These are phyloP conservation scores for Harpegnathos saltator DNA, from an alignment of 1,140 invertebrate genomes.

Conservation along the genomic window DNA sequence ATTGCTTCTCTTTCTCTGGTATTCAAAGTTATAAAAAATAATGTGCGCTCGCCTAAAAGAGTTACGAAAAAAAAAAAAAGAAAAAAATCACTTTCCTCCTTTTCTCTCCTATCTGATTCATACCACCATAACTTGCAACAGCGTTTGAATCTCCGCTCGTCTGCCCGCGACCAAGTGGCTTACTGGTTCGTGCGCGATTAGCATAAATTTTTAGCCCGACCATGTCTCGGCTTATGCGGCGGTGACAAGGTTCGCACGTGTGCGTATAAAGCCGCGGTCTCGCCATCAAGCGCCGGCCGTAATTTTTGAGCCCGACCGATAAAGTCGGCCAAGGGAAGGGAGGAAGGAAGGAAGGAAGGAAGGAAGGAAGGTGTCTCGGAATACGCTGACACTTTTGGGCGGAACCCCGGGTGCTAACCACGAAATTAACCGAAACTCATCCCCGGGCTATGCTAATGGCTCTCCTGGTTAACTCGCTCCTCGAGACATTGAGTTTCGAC, in stretches of 20 bases:
- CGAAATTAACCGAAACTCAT: conserved; percentile 66
- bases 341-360: conserved; percentile 6
- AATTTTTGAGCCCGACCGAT: conserved; percentile 32
- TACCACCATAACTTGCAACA: conserved; percentile 11
- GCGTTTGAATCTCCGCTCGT: not conserved
- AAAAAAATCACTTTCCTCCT: too few species aligned
- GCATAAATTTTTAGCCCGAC: conserved; percentile 7
- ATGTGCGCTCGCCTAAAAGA: too few species aligned
- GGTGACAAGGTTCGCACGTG: not conserved
- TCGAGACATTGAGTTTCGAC: conserved; percentile 45
- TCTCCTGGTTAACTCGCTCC: conserved; percentile 52
- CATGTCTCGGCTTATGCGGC: not conserved
- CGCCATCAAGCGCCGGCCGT: conserved; percentile 15
- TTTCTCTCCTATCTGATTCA: too few species aligned
- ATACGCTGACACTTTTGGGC: conserved; percentile 49
- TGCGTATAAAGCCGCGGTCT: conserved; percentile 23
- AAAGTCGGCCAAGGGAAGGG: conserved; percentile 31
- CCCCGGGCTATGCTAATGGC: conserved; percentile 62
- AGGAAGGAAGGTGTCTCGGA: conserved; percentile 23
- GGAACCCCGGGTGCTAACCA: conserved; percentile 46
- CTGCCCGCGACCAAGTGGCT: not conserved
- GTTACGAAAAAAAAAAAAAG: too few species aligned
- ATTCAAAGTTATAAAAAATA: too few species aligned
- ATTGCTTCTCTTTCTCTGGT: too few species aligned
- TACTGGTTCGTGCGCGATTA: not conserved